phyloP scores from a whole-genome alignment of 2,113 vertebrate genomes.

The Equus przewalskii region DNA sequence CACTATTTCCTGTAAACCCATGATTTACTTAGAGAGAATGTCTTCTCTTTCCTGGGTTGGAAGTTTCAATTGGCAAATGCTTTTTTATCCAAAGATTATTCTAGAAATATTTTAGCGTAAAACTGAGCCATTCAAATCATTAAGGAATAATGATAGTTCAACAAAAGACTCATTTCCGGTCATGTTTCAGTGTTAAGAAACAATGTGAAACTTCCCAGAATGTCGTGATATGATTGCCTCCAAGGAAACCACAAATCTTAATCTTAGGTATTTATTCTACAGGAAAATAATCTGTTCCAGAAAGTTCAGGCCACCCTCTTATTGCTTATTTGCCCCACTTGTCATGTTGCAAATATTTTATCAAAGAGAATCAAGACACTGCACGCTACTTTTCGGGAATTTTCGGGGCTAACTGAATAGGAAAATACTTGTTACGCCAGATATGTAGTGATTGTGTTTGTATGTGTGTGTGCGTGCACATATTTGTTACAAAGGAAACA shows the following conservation, averaged over 20 bases:
- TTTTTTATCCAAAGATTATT: background rate
- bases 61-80: constrained; percentile 74
- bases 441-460: background rate
- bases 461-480: too few relatives aligned
- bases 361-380: background rate
- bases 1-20: constrained; percentile 61
- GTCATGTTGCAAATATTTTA: background rate
- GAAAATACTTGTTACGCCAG: background rate
- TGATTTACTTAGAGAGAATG: constrained; percentile 54
- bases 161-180: background rate
- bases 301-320: background rate
- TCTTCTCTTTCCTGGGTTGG: constrained; percentile 61
- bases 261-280: background rate
- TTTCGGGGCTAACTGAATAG: background rate
- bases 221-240: background rate
- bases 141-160: background rate
- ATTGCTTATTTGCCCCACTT: background rate
- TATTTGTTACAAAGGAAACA: background rate
- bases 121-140: background rate
- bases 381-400: background rate
- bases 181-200: background rate
- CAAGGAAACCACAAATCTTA: background rate
- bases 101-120: background rate
- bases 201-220: background rate
- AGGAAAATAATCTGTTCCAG: background rate